phyloP scores from a whole-genome alignment of 2,888 invertebrate species.

The Drosophila lacicola region DNA sequence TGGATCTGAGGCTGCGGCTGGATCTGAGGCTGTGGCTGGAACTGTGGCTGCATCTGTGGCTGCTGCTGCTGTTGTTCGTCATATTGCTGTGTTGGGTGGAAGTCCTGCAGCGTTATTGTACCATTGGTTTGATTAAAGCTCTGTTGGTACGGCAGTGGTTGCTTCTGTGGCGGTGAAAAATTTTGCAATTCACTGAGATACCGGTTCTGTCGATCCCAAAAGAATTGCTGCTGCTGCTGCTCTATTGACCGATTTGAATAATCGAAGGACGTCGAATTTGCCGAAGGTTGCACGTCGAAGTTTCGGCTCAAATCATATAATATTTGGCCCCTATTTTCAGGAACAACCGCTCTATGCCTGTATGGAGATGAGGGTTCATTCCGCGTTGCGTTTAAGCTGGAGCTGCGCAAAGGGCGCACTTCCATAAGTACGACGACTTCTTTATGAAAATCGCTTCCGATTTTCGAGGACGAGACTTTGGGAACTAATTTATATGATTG shows the following conservation, averaged over 20 bases:
- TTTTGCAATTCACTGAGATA: neutral
- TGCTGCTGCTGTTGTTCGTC: neutral
- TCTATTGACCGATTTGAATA: neutral
- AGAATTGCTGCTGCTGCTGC: neutral
- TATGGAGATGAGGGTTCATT: neutral
- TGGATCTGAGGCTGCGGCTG: neutral
- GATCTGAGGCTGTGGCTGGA: neutral
- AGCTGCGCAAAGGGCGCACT: neutral
- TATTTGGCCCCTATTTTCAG: neutral
- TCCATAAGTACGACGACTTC: constrained; percentile 2
- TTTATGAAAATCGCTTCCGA: neutral
- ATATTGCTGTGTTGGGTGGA: neutral
- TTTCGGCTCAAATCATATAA: neutral
- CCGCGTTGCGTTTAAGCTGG: neutral
- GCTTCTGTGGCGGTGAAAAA: too few relatives aligned
- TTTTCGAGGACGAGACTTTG: too few relatives aligned
- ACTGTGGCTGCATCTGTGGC: neutral
- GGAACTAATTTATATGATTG: too few relatives aligned
- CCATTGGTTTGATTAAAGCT: too few relatives aligned
- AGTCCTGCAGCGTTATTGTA: neutral
- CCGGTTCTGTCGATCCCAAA: neutral
- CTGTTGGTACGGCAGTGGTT: neutral
- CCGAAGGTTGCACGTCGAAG: too few relatives aligned
- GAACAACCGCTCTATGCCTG: neutral
- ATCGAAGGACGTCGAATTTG: neutral